Conservation (phyloP, 1,140 invertebrate genomes). For the Monochamus saltuarius region DNA sequence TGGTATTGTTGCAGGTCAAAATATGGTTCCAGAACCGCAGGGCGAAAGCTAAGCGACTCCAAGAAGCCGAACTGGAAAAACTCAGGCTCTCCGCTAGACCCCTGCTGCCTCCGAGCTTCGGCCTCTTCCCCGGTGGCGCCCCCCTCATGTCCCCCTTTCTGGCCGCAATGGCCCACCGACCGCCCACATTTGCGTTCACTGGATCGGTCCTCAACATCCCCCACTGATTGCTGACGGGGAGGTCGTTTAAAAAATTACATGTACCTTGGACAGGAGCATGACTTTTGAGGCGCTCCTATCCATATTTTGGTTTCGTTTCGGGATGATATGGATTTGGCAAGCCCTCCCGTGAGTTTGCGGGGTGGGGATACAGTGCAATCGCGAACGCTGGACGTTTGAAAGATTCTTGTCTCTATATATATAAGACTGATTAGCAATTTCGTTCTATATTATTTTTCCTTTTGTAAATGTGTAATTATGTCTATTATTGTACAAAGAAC, state of each 20-base stretch:
- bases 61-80: constrained; percentile 92
- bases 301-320: constrained; percentile 1
- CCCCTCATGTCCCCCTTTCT: constrained; percentile 47
- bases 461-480: constrained; percentile 38
- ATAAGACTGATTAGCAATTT: constrained; percentile 44
- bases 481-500: constrained; percentile 35
- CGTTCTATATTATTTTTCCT: constrained; percentile 33
- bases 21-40: constrained; percentile 98
- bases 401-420: constrained; percentile 17
- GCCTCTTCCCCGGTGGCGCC: constrained; percentile 41
- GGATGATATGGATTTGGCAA: neutral
- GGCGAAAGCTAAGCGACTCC: constrained; percentile 91
- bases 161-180: constrained; percentile 49
- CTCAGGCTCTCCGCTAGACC: constrained; percentile 53
- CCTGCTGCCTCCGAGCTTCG: constrained; percentile 45
- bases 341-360: constrained; percentile 1
- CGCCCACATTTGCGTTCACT: constrained; percentile 44
- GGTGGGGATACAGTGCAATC: constrained; percentile 9
- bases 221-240: constrained; percentile 35
- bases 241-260: constrained; percentile 4
- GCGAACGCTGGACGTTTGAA: constrained; percentile 15
- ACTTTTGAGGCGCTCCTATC: neutral
- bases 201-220: constrained; percentile 41
- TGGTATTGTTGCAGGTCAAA: constrained; percentile 83
- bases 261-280: constrained; percentile 5